These are phyloP conservation scores for Lichenostomus cassidix DNA, from an alignment of 2,113 vertebrate genomes.

Conservation along the genomic window DNA sequence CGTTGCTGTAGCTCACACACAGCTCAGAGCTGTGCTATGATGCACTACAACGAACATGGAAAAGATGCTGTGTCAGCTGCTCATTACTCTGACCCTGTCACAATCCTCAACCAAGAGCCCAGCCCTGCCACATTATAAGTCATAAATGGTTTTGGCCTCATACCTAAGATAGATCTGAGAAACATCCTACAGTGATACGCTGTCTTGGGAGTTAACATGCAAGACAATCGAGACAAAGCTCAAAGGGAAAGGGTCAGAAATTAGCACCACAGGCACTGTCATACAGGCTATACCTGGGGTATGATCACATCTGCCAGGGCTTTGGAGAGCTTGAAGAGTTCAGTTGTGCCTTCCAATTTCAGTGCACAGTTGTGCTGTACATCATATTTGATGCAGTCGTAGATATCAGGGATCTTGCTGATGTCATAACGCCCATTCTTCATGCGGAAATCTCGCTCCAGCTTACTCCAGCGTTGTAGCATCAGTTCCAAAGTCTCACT, in stretches of 20 bases:
- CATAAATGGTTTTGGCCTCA: background rate
- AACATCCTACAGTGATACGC: background rate
- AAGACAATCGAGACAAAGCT: background rate
- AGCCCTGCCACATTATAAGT: background rate
- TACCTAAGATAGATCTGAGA: background rate
- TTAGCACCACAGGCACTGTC: fast-evolving
- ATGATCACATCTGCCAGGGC: constrained; percentile 93
- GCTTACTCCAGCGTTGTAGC: constrained; percentile 96
- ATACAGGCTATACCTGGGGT: constrained; percentile 82
- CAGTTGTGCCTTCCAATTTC: constrained; percentile 89
- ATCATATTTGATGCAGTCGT: constrained; percentile 97
- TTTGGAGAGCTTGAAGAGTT: constrained; percentile 89
- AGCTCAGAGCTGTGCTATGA: background rate
- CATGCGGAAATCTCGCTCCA: constrained; percentile 93
- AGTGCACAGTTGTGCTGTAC: constrained; percentile 91
- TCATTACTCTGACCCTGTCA: background rate
- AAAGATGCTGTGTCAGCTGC: background rate
- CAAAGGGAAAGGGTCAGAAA: background rate
- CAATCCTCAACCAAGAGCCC: background rate
- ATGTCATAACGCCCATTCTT: constrained; percentile 96
- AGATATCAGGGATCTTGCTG: constrained; percentile 97
- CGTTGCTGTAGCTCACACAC: background rate
- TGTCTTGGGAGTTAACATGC: background rate
- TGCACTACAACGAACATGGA: fast-evolving
- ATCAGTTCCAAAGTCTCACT: constrained; percentile 95